phyloP scores from a whole-genome alignment of 30 jellyfish, hydroid and myxozoan species.

The Hydractinia echinata region DNA sequence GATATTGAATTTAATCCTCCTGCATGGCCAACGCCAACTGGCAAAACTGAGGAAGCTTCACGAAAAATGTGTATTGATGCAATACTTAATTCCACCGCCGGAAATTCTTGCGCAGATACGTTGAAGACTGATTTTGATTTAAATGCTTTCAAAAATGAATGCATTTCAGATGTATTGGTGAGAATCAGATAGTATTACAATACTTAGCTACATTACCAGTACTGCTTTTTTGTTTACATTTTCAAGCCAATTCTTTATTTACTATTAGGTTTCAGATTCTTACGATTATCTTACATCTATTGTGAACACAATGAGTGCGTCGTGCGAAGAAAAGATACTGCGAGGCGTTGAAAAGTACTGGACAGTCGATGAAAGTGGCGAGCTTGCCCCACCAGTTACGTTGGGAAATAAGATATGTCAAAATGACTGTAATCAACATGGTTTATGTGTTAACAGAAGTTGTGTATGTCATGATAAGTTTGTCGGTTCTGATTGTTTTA shows the following conservation, averaged over 20 bases:
- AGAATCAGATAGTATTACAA: not conserved
- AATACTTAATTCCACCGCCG: conserved; percentile 3
- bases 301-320: not conserved
- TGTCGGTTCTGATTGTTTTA: conserved; percentile 1
- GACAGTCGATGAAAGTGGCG: not conserved
- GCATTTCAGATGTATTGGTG: conserved; percentile 9
- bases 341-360: not conserved
- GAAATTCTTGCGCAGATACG: not conserved
- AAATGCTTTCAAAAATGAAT: not conserved
- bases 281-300: conserved; percentile 9
- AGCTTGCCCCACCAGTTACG: not conserved
- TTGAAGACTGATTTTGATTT: not conserved
- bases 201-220: no score
- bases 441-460: not conserved
- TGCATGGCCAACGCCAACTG: conserved; percentile 15
- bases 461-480: conserved; percentile 1
- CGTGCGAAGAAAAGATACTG: conserved; percentile 9
- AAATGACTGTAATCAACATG: conserved; percentile 5
- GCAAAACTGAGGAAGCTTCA: not conserved
- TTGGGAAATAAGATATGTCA: not conserved
- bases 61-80: not conserved
- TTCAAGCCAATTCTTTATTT: not conserved
- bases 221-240: not conserved
- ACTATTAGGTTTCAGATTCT: conserved; percentile 1
- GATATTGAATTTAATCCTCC: not conserved